Percentiles rank a stretch among this genome's conserved stretches.
Conservation (phyloP, 1,140 invertebrate species). For the Drosophila virilis region DNA sequence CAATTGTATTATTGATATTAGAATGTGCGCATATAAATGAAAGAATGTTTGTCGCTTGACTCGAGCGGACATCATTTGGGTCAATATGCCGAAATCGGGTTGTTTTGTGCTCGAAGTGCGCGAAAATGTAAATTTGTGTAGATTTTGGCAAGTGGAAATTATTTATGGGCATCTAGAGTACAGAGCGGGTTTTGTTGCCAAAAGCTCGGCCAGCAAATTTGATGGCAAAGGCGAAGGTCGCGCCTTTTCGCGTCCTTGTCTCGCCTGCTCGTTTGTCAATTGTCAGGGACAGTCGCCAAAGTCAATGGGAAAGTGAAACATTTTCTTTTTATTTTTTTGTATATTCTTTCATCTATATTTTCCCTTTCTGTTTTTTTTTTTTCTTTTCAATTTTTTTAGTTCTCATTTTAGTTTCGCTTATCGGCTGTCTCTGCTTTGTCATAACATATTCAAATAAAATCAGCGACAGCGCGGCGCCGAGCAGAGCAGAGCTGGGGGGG, state of each 20-base stretch:
- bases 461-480: slow-evolving; percentile 35
- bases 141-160: slow-evolving; percentile 53
- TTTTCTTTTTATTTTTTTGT: slow-evolving; percentile 22
- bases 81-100: not conserved
- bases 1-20: no score
- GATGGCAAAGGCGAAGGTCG: slow-evolving; percentile 74
- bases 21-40: not conserved
- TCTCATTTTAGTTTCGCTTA: slow-evolving; percentile 46
- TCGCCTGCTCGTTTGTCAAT: slow-evolving; percentile 42
- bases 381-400: not conserved
- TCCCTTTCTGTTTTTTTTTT: no score
- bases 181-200: slow-evolving; percentile 25
- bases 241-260: slow-evolving; percentile 6
- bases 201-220: slow-evolving; percentile 49
- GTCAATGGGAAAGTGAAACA: slow-evolving; percentile 66
- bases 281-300: slow-evolving; percentile 46
- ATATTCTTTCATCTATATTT: slow-evolving; percentile 7
- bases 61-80: slow-evolving; percentile 7
- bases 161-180: slow-evolving; percentile 47
- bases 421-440: slow-evolving; percentile 70
- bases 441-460: slow-evolving; percentile 62
- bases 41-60: not conserved
- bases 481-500: not conserved
- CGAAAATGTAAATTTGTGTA: slow-evolving; percentile 53
- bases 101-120: not conserved